These are phyloP conservation scores for Uria lomvia DNA, from an alignment of 2,113 vertebrate species.

Conservation along the genomic window DNA sequence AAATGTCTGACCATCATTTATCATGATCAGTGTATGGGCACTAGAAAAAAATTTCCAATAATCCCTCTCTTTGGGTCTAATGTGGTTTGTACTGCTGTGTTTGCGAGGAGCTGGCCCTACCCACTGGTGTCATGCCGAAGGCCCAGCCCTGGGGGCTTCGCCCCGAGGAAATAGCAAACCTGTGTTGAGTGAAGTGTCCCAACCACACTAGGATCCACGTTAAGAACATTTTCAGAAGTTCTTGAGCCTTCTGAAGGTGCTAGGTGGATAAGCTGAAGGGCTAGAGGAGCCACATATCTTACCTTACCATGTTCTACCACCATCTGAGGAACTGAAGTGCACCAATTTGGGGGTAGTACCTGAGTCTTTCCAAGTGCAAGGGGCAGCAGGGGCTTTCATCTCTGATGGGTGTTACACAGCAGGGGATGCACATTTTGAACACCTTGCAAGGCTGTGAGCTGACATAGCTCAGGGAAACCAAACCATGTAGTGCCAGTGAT, in stretches of 20 bases:
- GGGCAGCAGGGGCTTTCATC: neutral
- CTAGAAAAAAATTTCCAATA: neutral
- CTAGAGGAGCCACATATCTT: neutral
- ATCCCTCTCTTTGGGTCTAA: neutral
- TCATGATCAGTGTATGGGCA: neutral
- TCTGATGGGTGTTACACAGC: neutral
- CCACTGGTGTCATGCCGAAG: neutral
- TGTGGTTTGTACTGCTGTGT: neutral
- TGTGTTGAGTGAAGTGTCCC: neutral
- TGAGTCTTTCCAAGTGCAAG: neutral
- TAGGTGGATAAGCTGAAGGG: neutral
- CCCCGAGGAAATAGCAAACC: neutral
- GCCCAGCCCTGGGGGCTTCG: neutral
- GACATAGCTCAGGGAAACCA: slow-evolving; percentile 17
- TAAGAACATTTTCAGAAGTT: neutral
- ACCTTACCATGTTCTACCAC: neutral
- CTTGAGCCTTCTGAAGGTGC: neutral
- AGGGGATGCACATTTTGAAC: neutral
- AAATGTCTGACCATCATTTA: neutral
- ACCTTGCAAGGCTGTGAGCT: neutral
- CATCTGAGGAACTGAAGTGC: neutral
- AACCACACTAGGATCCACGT: neutral
- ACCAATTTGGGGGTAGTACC: neutral
- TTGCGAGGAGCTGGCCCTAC: neutral
- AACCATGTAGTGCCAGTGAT: neutral